Evolutionary conservation across 1,140 invertebrate species (phyloP), one percentile per base, ranked within the genome.

Genomic region (Hestina assimilis): DNA sequence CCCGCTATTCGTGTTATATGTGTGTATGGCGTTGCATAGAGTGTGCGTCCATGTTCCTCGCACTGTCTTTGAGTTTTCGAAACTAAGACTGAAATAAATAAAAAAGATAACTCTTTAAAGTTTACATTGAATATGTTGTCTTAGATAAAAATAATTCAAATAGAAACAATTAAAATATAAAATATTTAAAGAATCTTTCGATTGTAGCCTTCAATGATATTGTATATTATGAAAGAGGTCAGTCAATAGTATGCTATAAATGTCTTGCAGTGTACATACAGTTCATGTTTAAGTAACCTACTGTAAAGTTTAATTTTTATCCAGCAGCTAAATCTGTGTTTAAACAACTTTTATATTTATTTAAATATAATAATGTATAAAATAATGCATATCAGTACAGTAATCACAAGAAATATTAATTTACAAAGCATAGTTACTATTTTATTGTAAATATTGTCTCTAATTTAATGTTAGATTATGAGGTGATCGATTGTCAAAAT

Each of bases 261-360:
- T 70, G 67, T 83, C 75, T 77, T 76, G 75, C 80, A 74, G 66
- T 85, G 83, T 83, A 85, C 82, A 77, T 83, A 85, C 82, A 77
- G 79, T 83, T 82, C 77, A 77, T 72, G 64, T 82, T 71, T 79
- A 82, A 78, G 75, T 81, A 76, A 83, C 74, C 77, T 82, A 81
- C 77, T 73, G 71, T 79, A 81, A 82, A 82, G 62, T 83, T 80
- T 83, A 70, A 85, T 85, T 87, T 84, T 71, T 87, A 81, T 83
- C 77, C 78, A 82, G 72, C 82, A 75, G 75, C 79, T 82, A 74
- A 65, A 63, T 83, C 74, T 80, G 78, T 83, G 77, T 85, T 87
- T 87, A 87, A 87, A 87, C 84, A 87, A 87, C 84, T 87, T 87
- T 87, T 86, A 87, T 86, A 86, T 87, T 85, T 77, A 71, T 85